phyloP scores from a whole-genome alignment of 2,888 invertebrate genomes.

The Volucella inflata region DNA sequence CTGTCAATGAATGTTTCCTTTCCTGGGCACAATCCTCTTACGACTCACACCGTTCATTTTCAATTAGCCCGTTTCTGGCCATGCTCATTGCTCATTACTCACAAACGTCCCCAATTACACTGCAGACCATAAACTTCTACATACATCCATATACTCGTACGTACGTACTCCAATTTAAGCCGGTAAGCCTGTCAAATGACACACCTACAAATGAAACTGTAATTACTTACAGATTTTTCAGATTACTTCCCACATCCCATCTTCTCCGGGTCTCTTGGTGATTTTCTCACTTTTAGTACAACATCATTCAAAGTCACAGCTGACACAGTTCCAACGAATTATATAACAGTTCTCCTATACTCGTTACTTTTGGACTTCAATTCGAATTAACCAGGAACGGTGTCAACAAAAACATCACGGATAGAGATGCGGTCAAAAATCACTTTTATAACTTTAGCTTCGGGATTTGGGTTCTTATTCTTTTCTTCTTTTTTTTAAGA shows the following conservation, averaged over 20 bases:
- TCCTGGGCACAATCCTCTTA: slow-evolving; percentile 35
- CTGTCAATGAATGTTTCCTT: slow-evolving; percentile 4
- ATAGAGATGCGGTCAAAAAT: neutral
- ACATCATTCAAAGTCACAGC: slow-evolving; percentile 19
- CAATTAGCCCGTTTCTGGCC: neutral
- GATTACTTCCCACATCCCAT: slow-evolving; percentile 46
- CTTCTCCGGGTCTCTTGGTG: slow-evolving; percentile 38
- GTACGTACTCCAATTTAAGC: too few species aligned
- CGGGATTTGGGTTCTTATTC: slow-evolving; percentile 31
- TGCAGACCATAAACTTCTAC: neutral
- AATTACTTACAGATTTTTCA: slow-evolving; percentile 41
- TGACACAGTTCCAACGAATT: slow-evolving; percentile 47
- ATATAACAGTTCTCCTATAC: slow-evolving; percentile 23
- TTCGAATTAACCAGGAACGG: neutral
- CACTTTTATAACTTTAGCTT: slow-evolving; percentile 20
- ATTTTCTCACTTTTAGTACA: slow-evolving; percentile 2
- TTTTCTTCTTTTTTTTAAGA: slow-evolving; percentile 12
- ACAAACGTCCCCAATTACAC: neutral
- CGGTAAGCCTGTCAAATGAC: slow-evolving; percentile 21
- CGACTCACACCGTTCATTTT: slow-evolving; percentile 9
- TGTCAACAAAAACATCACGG: neutral
- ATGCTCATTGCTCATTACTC: neutral
- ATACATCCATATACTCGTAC: neutral
- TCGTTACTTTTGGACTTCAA: neutral
- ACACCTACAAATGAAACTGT: slow-evolving; percentile 22